Conservation (phyloP, 2,888 invertebrate genomes). For the Thera britannica region DNA sequence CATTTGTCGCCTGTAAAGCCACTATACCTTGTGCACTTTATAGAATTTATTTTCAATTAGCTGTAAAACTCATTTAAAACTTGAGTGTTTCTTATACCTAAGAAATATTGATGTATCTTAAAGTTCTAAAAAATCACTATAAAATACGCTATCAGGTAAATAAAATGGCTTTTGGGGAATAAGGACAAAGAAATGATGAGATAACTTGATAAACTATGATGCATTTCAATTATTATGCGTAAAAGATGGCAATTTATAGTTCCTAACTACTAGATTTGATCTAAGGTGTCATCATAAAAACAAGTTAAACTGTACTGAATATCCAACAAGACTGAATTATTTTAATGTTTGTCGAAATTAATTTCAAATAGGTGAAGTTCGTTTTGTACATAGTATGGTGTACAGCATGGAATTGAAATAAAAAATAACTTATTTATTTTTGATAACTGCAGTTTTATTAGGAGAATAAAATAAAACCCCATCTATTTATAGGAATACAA, state of each 20-base stretch:
- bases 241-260: constrained; percentile 28
- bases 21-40: constrained; percentile 1
- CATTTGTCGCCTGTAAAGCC: neutral
- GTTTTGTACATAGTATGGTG: constrained; percentile 67
- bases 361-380: constrained; percentile 50
- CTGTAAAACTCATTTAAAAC: neutral
- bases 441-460: constrained; percentile 65
- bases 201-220: constrained; percentile 13
- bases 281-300: constrained; percentile 40
- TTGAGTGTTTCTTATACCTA: neutral
- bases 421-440: constrained; percentile 82
- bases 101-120: neutral
- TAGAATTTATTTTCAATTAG: neutral
- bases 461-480: constrained; percentile 40
- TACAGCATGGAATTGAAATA: constrained; percentile 70
- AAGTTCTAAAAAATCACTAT: neutral
- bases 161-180: neutral
- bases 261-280: constrained; percentile 38
- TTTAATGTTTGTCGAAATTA: constrained; percentile 68
- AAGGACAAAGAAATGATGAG: no score
- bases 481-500: constrained; percentile 8
- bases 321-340: constrained; percentile 79
- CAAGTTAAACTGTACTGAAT: constrained; percentile 76
- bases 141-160: neutral
- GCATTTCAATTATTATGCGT: constrained; percentile 23